phyloP scores from a whole-genome alignment of 2,888 invertebrate genomes.

The Tiliacea citrago region DNA sequence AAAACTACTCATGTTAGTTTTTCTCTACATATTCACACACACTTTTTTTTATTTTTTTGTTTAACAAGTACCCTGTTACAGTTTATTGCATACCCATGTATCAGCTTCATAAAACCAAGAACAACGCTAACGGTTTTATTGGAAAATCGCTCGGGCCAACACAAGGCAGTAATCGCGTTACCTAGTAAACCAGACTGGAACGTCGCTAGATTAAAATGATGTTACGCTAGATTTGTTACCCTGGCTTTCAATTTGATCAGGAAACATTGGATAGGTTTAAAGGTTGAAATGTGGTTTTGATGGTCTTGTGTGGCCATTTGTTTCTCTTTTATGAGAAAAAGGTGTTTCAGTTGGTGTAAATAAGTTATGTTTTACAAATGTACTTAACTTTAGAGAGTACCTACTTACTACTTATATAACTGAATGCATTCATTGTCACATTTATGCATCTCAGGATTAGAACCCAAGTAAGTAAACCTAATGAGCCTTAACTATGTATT shows the following conservation, averaged over 20 bases:
- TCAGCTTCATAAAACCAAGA: background rate
- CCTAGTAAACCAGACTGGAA: slow-evolving; percentile 1
- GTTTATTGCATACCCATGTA: too few relatives aligned
- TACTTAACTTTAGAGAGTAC: too few relatives aligned
- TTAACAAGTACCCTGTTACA: too few relatives aligned
- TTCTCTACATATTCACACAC: too few relatives aligned
- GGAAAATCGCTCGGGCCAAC: slow-evolving; percentile 3
- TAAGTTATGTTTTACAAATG: too few relatives aligned
- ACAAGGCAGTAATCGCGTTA: slow-evolving; percentile 31
- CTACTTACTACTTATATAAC: too few relatives aligned
- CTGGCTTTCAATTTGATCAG: slow-evolving; percentile 4
- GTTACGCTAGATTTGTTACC: slow-evolving; percentile 9
- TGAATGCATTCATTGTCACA: too few relatives aligned
- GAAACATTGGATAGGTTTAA: background rate
- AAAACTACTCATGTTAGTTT: too few relatives aligned
- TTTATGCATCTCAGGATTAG: background rate
- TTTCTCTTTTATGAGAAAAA: background rate
- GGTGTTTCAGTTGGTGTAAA: too few relatives aligned
- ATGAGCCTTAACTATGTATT: too few relatives aligned
- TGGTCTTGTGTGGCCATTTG: background rate
- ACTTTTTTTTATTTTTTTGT: too few relatives aligned
- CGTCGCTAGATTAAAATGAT: slow-evolving; percentile 23
- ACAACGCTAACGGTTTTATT: slow-evolving; percentile 3
- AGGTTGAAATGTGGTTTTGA: background rate
- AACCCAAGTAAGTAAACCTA: background rate